Conservation (phyloP, 2,113 vertebrate species). For the Pangasianodon gigas region DNA sequence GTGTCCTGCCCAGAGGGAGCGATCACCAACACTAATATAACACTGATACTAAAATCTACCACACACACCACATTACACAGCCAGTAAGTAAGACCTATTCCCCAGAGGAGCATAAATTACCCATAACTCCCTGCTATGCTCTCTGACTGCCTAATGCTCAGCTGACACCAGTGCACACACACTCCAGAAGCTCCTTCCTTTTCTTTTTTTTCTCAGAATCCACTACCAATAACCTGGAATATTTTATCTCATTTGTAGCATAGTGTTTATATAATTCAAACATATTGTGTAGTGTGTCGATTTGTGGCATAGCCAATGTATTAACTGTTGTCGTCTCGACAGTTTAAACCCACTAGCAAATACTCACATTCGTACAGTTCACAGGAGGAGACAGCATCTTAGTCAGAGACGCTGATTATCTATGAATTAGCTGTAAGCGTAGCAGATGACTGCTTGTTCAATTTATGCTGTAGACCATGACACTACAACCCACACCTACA, state of each 20-base stretch:
- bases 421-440: neutral
- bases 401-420: neutral
- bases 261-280: neutral
- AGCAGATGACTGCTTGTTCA: neutral
- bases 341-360: neutral
- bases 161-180: conserved; percentile 3
- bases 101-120: conserved; percentile 31
- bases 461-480: neutral
- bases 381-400: neutral
- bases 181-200: neutral
- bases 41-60: conserved; percentile 19
- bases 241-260: neutral
- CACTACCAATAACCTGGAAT: neutral
- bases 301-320: neutral
- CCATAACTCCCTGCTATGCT: conserved; percentile 8
- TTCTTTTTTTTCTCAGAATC: neutral
- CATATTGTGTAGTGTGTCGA: neutral
- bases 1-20: conserved; percentile 7
- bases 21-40: conserved; percentile 17
- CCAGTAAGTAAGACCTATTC: conserved; percentile 11
- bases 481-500: neutral
- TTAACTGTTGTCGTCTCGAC: neutral
- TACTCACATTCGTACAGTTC: neutral
- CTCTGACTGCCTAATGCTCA: conserved; percentile 2
- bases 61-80: conserved; percentile 22